Conservation (phyloP, 64 coral and sea anemone genomes). For the Montipora sp. region DNA sequence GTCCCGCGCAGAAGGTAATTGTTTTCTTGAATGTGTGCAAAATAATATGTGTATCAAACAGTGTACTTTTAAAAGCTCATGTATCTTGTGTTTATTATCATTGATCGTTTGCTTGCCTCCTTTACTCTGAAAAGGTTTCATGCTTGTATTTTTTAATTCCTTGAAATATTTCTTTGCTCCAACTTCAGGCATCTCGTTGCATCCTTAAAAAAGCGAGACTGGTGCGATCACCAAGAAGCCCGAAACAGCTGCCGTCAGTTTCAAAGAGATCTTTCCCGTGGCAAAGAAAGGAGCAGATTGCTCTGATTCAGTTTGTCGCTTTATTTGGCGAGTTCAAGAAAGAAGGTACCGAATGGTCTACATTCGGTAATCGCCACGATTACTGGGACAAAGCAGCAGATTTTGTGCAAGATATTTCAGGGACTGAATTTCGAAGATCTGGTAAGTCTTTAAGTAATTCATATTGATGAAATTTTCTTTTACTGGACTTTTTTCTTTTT, state of each 20-base stretch:
- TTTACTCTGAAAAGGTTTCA: too few species aligned
- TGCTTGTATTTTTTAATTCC: too few species aligned
- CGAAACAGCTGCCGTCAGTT: background rate
- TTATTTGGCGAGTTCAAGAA: constrained; percentile 8
- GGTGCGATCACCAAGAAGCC: background rate
- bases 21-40: background rate
- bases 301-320: constrained; percentile 11
- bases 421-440: constrained; percentile 6
- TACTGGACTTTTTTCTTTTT: too few species aligned
- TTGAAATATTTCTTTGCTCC: too few species aligned
- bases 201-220: background rate
- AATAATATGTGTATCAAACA: too few species aligned
- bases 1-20: background rate
- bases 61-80: too few species aligned
- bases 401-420: constrained; percentile 20
- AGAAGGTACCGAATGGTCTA: constrained; percentile 20
- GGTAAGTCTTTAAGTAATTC: background rate
- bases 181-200: background rate
- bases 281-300: background rate
- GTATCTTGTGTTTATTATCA: too few species aligned
- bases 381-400: background rate
- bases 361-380: background rate
- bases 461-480: background rate
- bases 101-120: too few species aligned
- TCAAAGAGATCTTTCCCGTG: background rate